Evolutionary conservation across 2,888 invertebrate species (phyloP), one percentile per base, ranked within the genome.

Genomic region (Andrena fulva): DNA sequence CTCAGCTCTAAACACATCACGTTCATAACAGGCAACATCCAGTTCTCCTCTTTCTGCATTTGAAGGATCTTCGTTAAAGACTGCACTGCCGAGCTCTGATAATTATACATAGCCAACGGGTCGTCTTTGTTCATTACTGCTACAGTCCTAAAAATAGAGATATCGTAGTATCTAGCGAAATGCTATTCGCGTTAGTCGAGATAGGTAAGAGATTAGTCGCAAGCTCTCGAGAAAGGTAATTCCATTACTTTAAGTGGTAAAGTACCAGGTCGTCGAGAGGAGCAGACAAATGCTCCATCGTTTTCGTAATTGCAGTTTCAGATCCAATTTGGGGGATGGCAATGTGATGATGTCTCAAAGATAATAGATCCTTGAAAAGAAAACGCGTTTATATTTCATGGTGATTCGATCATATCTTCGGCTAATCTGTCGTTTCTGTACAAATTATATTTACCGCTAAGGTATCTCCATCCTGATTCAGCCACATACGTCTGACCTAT

Each of bases 11-110:
- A 95, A 90, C 98, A 98, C 16, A 98, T 96, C 0, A 96, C 96
- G 91, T 98, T 98, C 97, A 99, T 97, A 8, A 99, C 96, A 0
- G 98, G 98, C n/a, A 99, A 94, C 88, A 97, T 97, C 99, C 99
- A 99, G 94, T 99, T 99, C 91, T 98, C 98, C 88, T 99, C 99
- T 89, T 98, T 98, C 88, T 98, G 97, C 50, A 96, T 95, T 93
- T 98, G 98, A 66, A 99, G 95, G 72, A 98, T 95, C 92, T 97
- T 97, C 0, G 97, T 97, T 63, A 98, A 96, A 0, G 96, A 95
- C 87, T 97, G 97, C 0, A 97, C 97, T 88, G 97, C 96, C 6
- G 95, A 94, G 87, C 97, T 96, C 92, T 99, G 99, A 85, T 96
- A 95, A 83, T 96, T 96, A 91, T 97, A 98, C 0, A 98, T 98